phyloP scores from a whole-genome alignment of 2,113 vertebrate species.

The Pitta sordida region DNA sequence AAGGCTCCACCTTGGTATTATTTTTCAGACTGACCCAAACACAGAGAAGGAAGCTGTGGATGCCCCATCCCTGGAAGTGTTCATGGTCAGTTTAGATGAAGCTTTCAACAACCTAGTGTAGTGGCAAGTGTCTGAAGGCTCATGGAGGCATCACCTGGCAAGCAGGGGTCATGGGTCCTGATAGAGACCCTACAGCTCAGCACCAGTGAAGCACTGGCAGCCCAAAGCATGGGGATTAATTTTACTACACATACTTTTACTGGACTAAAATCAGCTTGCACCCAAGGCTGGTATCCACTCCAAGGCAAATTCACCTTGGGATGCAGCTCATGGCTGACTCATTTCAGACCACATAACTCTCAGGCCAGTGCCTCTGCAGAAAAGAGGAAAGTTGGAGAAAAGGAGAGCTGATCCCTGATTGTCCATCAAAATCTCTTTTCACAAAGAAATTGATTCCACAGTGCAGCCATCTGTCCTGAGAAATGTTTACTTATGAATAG shows the following conservation, averaged over 20 bases:
- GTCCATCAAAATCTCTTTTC: background rate
- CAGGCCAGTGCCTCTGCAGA: background rate
- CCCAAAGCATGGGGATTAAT: background rate
- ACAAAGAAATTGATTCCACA: background rate
- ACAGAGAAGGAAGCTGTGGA: background rate
- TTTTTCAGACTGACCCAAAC: background rate
- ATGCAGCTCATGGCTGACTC: accelerated
- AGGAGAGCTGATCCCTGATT: background rate
- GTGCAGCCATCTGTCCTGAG: background rate
- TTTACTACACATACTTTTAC: background rate
- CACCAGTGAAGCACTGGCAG: background rate
- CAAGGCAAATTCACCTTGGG: background rate
- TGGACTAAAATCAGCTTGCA: background rate
- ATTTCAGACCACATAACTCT: accelerated
- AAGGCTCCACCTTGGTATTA: background rate
- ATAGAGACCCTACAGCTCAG: background rate
- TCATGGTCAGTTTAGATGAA: background rate
- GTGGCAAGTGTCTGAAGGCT: background rate
- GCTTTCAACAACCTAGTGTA: background rate
- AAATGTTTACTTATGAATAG: background rate
- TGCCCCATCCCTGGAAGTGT: background rate
- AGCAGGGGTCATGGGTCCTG: background rate
- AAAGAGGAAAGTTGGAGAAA: background rate
- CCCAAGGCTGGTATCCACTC: background rate
- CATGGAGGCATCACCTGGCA: background rate